phyloP scores from a whole-genome alignment of 1,140 invertebrate species.

The Cataglyphis hispanica region DNA sequence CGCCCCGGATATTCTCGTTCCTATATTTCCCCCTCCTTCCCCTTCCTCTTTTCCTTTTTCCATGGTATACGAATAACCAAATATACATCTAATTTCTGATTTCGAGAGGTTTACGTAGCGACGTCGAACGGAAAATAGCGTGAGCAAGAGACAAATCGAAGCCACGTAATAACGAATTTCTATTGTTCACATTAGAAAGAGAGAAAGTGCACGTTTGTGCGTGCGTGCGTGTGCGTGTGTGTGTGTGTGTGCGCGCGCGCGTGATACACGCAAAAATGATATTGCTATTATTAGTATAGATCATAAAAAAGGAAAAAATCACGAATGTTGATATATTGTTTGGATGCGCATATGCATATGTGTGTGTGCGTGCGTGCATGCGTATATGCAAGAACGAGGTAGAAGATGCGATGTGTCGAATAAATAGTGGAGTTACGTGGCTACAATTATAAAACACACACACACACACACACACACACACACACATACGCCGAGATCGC shows the following conservation, averaged over 20 bases:
- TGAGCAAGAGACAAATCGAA: constrained; percentile 33
- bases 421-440: constrained; percentile 60
- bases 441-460: constrained; percentile 35
- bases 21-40: neutral
- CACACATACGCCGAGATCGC: constrained; percentile 66
- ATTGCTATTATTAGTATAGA: constrained; percentile 25
- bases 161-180: constrained; percentile 43
- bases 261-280: constrained; percentile 9
- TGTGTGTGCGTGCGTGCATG: neutral
- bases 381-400: neutral
- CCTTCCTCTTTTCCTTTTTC: neutral
- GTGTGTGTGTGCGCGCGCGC: neutral
- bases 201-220: neutral
- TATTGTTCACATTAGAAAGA: constrained; percentile 11
- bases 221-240: neutral
- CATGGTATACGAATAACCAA: neutral
- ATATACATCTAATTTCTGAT: neutral
- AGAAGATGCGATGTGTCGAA: constrained; percentile 34
- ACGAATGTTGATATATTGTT: constrained; percentile 3
- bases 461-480: constrained; percentile 31
- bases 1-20: constrained; percentile 46
- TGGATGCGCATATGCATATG: neutral
- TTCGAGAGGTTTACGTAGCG: constrained; percentile 44
- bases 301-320: constrained; percentile 30
- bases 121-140: constrained; percentile 42